These are phyloP conservation scores for Rhinolophus sinicus DNA, from an alignment of 2,113 vertebrate species.

Conservation along the genomic window DNA sequence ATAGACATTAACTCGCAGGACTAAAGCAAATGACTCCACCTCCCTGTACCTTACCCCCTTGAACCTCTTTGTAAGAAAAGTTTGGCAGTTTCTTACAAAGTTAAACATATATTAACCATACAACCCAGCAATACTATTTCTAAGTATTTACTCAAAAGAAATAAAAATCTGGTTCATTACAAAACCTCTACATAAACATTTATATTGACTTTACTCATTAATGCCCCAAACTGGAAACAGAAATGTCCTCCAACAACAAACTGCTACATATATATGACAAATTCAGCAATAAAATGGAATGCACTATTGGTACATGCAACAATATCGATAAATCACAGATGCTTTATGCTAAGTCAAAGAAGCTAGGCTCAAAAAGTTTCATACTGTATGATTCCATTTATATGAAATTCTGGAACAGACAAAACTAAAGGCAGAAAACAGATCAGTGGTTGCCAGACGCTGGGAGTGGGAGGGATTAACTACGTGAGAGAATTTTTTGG, in stretches of 20 bases:
- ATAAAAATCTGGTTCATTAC: background rate
- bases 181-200: background rate
- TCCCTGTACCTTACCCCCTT: background rate
- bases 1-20: constrained; percentile 13
- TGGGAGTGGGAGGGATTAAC: background rate
- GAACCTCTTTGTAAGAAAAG: constrained; percentile 1
- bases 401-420: background rate
- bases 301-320: background rate
- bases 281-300: background rate
- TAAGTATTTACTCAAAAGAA: background rate
- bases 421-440: background rate
- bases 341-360: background rate
- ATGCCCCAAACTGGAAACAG: background rate
- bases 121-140: background rate
- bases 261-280: background rate
- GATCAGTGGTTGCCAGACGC: background rate
- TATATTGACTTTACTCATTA: background rate
- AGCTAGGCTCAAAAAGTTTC: background rate
- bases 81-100: background rate
- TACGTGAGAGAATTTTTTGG: background rate
- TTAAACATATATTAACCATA: constrained; percentile 1
- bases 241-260: background rate
- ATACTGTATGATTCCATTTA: background rate
- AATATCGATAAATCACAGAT: background rate
- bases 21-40: constrained; percentile 55